Conservation (phyloP, 2,888 invertebrate species). For the Incurvaria masculella region DNA sequence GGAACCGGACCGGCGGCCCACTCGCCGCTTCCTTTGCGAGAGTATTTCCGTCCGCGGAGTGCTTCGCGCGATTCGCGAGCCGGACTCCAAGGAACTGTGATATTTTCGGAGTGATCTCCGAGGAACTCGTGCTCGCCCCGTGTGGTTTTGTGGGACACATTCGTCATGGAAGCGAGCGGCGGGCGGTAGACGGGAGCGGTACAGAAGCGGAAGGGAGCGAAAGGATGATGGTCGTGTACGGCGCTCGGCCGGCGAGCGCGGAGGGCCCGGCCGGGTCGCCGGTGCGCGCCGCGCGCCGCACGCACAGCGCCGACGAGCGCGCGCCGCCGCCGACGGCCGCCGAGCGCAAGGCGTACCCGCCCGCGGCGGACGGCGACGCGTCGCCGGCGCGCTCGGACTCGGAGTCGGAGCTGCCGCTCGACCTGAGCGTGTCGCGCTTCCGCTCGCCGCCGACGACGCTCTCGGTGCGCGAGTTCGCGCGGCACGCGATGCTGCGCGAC, state of each 20-base stretch:
- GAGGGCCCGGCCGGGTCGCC: conserved; percentile 35
- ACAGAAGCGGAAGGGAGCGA: too few relatives aligned
- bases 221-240: conserved; percentile 44
- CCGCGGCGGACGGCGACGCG: conserved; percentile 20
- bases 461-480: conserved; percentile 48
- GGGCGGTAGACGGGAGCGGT: background rate
- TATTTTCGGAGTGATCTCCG: background rate
- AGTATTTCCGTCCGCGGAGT: background rate
- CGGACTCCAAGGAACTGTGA: background rate
- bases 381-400: conserved; percentile 23
- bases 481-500: conserved; percentile 44
- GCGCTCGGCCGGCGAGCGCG: background rate
- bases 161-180: background rate
- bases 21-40: background rate
- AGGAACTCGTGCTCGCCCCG: too few relatives aligned
- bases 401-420: conserved; percentile 69
- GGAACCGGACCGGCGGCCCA: background rate
- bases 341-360: conserved; percentile 51
- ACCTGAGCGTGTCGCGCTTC: conserved; percentile 62
- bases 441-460: conserved; percentile 45
- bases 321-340: conserved; percentile 42
- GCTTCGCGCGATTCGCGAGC: background rate
- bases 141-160: too few relatives aligned
- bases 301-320: conserved; percentile 32
- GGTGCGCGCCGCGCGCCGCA: conserved; percentile 27